Evolutionary conservation across 2,113 vertebrate genomes (phyloP).

Genomic region (Leptocoma aspasia): DNA sequence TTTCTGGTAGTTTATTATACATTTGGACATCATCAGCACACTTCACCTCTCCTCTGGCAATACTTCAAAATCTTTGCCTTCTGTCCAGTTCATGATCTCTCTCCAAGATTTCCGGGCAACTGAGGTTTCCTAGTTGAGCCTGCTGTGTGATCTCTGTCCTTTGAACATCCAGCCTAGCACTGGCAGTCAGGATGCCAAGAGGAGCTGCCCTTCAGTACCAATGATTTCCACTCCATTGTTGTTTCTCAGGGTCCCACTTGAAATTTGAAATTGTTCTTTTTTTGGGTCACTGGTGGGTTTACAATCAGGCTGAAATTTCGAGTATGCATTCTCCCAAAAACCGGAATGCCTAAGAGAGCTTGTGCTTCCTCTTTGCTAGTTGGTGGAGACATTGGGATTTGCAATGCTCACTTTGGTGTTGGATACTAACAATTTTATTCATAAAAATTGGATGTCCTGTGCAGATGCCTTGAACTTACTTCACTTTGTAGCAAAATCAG

Average conservation of each 20-base stretch:
- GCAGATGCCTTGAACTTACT: background rate
- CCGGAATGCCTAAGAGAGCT: background rate
- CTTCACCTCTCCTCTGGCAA: background rate
- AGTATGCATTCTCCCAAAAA: background rate
- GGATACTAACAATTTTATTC: background rate
- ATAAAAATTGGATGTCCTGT: background rate
- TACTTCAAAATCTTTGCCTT: background rate
- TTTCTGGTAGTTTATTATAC: background rate
- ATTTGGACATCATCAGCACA: background rate
- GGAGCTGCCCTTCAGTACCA: background rate
- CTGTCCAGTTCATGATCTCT: background rate
- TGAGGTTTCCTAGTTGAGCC: background rate
- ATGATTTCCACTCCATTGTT: background rate
- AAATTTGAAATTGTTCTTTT: background rate
- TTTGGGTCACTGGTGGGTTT: background rate
- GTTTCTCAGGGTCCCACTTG: background rate
- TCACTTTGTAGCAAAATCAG: background rate
- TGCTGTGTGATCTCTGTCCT: background rate
- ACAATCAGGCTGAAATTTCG: background rate
- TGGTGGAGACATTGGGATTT: background rate
- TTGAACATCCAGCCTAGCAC: background rate
- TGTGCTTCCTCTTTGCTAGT: background rate
- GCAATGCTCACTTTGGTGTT: rapidly evolving
- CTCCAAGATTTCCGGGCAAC: background rate
- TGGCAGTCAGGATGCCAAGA: background rate